phyloP scores from a whole-genome alignment of 2,113 vertebrate genomes.

The Spea multiplicata region DNA sequence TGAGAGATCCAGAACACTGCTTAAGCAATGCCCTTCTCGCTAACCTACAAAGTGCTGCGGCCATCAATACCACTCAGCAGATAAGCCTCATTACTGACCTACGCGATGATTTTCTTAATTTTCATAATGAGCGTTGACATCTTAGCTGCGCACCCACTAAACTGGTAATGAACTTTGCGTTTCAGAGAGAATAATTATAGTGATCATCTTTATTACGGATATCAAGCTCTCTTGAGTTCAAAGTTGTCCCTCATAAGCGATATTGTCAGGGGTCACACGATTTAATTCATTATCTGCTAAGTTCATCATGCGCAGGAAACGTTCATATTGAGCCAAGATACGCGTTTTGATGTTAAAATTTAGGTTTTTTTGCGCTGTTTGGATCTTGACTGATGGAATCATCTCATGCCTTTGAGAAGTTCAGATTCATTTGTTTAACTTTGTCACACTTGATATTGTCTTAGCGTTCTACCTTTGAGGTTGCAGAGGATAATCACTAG shows the following conservation, averaged over 20 bases:
- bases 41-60: constrained; percentile 17
- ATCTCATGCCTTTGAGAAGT: too few relatives aligned
- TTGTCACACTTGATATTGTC: too few relatives aligned
- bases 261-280: not conserved
- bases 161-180: constrained; percentile 34
- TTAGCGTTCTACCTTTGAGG: too few relatives aligned
- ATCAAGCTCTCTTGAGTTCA: constrained; percentile 11
- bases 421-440: too few relatives aligned
- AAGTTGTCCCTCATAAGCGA: constrained; percentile 22
- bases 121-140: constrained; percentile 37
- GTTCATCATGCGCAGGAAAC: too few relatives aligned
- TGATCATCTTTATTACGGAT: constrained; percentile 44
- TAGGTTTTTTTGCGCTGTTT: too few relatives aligned
- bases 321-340: too few relatives aligned
- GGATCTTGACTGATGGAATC: too few relatives aligned
- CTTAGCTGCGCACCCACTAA: constrained; percentile 22
- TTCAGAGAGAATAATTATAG: constrained; percentile 40
- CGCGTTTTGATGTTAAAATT: too few relatives aligned
- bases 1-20: not conserved
- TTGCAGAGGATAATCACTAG: too few relatives aligned
- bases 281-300: too few relatives aligned
- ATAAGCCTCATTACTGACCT: constrained; percentile 29
- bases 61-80: constrained; percentile 33
- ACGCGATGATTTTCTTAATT: constrained; percentile 34
- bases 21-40: constrained; percentile 5